phyloP scores from a whole-genome alignment of 92 coral and sea anemone species.

The Epizoanthus scotinus region DNA sequence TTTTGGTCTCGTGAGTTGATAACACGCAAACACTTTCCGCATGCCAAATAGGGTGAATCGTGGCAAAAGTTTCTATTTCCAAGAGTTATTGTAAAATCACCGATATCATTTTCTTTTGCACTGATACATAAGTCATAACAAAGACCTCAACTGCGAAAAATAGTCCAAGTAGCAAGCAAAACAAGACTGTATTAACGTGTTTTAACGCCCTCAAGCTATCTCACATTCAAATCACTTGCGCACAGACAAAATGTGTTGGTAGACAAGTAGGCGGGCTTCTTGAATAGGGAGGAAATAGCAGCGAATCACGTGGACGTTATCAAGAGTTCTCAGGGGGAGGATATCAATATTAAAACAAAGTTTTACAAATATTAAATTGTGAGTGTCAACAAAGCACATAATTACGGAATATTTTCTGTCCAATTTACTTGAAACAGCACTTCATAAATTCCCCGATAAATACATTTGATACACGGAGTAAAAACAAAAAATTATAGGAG shows the following conservation, averaged over 20 bases:
- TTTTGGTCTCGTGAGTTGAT: too few species aligned
- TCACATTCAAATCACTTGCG: neutral
- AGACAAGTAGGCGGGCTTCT: neutral
- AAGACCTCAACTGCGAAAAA: neutral
- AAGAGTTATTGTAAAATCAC: too few species aligned
- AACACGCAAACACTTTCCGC: too few species aligned
- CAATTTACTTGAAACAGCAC: neutral
- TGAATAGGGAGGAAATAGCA: slow-evolving; percentile 11
- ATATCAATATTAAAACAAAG: neutral
- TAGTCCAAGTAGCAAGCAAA: neutral
- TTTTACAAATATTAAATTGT: neutral
- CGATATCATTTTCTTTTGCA: too few species aligned
- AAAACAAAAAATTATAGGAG: neutral
- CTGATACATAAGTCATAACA: too few species aligned
- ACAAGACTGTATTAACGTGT: neutral
- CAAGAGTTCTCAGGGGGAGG: slow-evolving; percentile 6
- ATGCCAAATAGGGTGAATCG: too few species aligned
- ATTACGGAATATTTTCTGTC: neutral
- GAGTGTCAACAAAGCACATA: neutral
- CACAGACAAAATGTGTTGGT: neutral
- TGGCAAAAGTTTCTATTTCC: too few species aligned
- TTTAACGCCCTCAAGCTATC: neutral
- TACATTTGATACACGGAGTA: neutral
- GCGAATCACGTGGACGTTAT: neutral
- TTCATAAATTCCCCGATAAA: neutral